Conservation (phyloP, 2,113 vertebrate species). For the Cavia aperea region DNA sequence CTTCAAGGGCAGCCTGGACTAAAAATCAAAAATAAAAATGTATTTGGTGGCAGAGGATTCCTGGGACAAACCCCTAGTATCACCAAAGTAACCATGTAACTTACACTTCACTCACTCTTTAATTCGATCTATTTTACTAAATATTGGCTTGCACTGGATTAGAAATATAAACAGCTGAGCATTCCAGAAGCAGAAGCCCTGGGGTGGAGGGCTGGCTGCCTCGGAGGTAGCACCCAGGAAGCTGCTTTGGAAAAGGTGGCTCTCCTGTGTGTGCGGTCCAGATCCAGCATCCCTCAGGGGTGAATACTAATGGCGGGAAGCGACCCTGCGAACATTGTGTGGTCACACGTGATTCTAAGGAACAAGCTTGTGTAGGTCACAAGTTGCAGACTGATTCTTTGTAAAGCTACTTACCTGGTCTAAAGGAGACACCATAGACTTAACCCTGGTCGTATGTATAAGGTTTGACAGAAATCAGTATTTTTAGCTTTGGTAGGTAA, state of each 20-base stretch:
- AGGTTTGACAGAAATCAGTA: background rate
- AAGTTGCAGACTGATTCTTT: background rate
- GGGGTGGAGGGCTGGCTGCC: background rate
- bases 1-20: background rate
- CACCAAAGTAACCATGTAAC: background rate
- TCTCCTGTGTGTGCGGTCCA: fast-evolving
- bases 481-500: background rate
- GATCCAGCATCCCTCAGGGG: background rate
- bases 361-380: background rate
- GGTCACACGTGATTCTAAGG: background rate
- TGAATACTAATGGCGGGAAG: background rate
- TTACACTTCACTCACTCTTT: background rate
- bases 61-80: background rate
- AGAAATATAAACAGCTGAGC: background rate
- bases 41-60: background rate
- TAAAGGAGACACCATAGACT: background rate
- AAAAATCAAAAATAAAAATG: background rate
- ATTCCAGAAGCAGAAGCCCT: background rate
- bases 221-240: background rate
- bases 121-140: background rate
- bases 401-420: background rate
- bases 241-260: too few relatives aligned
- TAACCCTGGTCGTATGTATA: background rate
- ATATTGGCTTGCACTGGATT: background rate
- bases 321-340: background rate